A percentile compares a stretch with the other conserved stretches of the same genome.
phyloP scores from a whole-genome alignment of 2,888 invertebrate genomes.

The Euplagia quadripunctaria region DNA sequence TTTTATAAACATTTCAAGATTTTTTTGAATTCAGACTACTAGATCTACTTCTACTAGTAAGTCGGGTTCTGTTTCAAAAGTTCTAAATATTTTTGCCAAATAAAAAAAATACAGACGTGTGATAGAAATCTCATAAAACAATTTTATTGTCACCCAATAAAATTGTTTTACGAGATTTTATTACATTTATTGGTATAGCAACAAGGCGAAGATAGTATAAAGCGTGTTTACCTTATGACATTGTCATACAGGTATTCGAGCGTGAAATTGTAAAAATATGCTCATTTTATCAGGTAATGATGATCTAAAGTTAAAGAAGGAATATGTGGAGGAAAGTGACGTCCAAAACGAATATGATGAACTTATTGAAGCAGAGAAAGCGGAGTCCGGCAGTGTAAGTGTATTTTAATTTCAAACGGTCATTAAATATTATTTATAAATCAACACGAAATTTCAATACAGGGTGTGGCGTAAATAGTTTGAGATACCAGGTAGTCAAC shows the following conservation, averaged over 20 bases:
- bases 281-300: neutral
- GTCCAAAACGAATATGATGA: slow-evolving; percentile 9
- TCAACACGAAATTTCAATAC: too few relatives aligned
- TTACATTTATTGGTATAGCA: neutral
- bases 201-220: neutral
- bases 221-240: neutral
- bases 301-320: neutral
- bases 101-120: too few relatives aligned
- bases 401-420: neutral
- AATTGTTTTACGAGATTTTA: neutral
- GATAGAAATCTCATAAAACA: too few relatives aligned
- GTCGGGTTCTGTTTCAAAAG: neutral
- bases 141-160: too few relatives aligned
- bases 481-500: too few relatives aligned
- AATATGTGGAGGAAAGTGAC: neutral
- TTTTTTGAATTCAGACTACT: neutral
- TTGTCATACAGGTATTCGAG: neutral
- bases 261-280: neutral
- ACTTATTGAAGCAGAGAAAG: slow-evolving; percentile 8
- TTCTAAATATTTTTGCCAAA: too few relatives aligned
- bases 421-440: neutral
- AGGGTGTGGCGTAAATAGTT: too few relatives aligned
- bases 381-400: slow-evolving; percentile 11
- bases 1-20: too few relatives aligned
- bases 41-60: neutral